These are phyloP conservation scores for Diarsia brunnea DNA, from an alignment of 2,888 invertebrate species.

Conservation along the genomic window DNA sequence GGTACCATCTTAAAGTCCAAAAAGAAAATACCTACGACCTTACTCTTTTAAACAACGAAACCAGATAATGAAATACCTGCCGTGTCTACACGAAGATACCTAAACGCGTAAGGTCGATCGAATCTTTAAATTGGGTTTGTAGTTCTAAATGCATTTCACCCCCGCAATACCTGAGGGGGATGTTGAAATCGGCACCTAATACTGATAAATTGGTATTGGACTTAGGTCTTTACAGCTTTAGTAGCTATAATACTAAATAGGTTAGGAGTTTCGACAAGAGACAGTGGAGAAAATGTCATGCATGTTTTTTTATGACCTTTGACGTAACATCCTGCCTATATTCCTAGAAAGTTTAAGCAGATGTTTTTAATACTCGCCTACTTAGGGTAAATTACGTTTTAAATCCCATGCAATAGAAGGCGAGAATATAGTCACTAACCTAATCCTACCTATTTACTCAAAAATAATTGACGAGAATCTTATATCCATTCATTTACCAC, in stretches of 20 bases:
- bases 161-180: slow-evolving; percentile 5
- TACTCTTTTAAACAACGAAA: neutral
- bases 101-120: neutral
- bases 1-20: neutral
- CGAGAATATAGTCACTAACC: neutral
- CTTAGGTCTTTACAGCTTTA: neutral
- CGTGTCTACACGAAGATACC: neutral
- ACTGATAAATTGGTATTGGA: slow-evolving; percentile 23
- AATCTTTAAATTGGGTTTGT: slow-evolving; percentile 28
- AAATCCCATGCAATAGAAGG: neutral
- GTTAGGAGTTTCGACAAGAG: neutral
- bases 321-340: neutral
- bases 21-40: neutral
- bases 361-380: neutral
- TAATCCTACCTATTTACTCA: neutral
- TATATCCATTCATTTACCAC: neutral
- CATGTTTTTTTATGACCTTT: neutral
- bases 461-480: neutral
- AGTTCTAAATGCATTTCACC: slow-evolving; percentile 9
- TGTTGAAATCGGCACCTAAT: neutral
- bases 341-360: neutral
- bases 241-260: neutral
- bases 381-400: neutral
- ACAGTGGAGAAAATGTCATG: neutral
- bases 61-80: slow-evolving; percentile 7